Conservation (phyloP, 2,113 vertebrate genomes). For the Synodontis membranacea region DNA sequence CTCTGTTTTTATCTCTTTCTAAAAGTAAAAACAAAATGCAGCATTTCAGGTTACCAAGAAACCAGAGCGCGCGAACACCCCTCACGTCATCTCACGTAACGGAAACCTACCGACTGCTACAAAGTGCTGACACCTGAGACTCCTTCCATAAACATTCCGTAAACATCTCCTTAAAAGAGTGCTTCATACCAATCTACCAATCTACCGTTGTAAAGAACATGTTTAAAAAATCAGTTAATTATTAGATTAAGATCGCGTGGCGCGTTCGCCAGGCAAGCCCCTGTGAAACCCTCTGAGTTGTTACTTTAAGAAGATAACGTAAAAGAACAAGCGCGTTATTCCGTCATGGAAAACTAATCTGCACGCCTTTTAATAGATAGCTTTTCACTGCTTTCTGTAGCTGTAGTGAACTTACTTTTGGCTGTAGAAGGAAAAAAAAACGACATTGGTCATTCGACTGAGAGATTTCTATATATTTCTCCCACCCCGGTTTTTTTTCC, state of each 20-base stretch:
- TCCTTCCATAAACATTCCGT: not conserved
- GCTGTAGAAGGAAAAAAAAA: not conserved
- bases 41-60: not conserved
- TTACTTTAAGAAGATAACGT: not conserved
- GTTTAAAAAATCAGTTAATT: not conserved
- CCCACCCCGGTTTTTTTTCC: not conserved
- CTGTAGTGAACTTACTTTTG: not conserved
- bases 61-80: not conserved
- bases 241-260: not conserved
- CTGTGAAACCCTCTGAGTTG: not conserved
- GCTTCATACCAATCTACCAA: not conserved
- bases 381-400: not conserved
- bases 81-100: not conserved
- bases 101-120: not conserved
- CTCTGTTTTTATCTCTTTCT: not conserved
- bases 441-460: not conserved
- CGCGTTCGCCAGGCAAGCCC: not conserved
- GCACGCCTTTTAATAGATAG: not conserved
- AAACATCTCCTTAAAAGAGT: not conserved
- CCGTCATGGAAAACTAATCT: not conserved
- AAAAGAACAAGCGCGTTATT: not conserved
- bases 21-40: not conserved
- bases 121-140: not conserved
- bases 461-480: not conserved
- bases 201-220: too few species aligned